Base-by-base conservation (phyloP, 2,888 invertebrate species). In the Melanargia galathea region DNA sequence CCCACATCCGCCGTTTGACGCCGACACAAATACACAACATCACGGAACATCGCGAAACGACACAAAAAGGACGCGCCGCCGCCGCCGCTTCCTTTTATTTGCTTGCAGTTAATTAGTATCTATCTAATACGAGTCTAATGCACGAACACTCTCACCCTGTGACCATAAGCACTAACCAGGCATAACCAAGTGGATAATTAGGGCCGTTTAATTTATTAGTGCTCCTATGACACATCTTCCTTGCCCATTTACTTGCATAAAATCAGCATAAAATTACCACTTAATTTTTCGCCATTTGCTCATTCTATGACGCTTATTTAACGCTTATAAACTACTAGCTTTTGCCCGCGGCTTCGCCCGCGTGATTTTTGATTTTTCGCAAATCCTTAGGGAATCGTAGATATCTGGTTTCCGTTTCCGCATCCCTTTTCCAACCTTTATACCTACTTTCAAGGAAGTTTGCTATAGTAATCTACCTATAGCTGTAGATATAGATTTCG, bases 1-100 rank as follows among this genome's bases (percentile, higher is more conserved):
- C 81, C 83, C 79, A 83, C 75, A 77, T 83, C 84, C 84, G 82
- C 72, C 72, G 78, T 76, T 75, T 77, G 76, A 72, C 71, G 71
- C 71, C 70, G 35, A 54, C 64, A 57, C 30, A 52, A 52, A 61
- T 61, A 35, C 59, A 55, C 59, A 63, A 63, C 55, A 40, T 56
- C 24, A 48, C 67, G 66, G 81, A 84, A 82, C 79, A 79, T 74
- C 73, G 76, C 81, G 70, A 82, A 83, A 80, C 75, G 70, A 77
- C 76, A 82, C 80, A 83, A 82, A 70, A 69, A 66, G 64, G 63
- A 64, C 22, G 64, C 60, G 45, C 46, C 30, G 46, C 35, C 30
- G 46, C 45, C 60, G 57, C 60, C 60, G 62, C 54, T 45, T 64
- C 52, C 57, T 66, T 66, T 52, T 57, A 57, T 57, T 66, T 66